Base-by-base conservation (phyloP, 2,888 invertebrate species). In the Clistopyga incitator region DNA sequence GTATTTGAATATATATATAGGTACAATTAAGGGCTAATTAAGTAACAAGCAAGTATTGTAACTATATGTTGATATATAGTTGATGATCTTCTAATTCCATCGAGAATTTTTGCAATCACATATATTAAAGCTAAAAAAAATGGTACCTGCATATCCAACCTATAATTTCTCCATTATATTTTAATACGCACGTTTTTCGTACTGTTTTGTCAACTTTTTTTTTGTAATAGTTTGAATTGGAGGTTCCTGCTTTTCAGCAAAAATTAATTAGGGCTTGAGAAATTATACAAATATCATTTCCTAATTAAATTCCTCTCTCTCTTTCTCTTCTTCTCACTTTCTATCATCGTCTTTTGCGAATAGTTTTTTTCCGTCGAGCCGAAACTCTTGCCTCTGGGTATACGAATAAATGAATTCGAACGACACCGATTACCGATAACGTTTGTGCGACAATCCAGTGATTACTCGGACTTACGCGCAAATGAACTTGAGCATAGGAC, bases 401-500 rank as follows among this genome's bases (percentile, higher is more conserved):
- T 10, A 6, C 15, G 6, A n/a, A n/a, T 61, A 6, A 25, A 25
- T 45, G n/a, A 25, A 59, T 59, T 23, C 18, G 3, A 23, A 42
- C 15, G 72, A 45, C 3, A 56, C 72, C 23, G 0, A 59, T 45
- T 59, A 45, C 29, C 59, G 45, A 25, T 56, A 23, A 20, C 34
- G 38, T 18, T n/a, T 18, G 25, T 67, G n/a, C 10, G 52, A 11
- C 15, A 13, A 52, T 52, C 29, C 2, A 1, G 8, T 38, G 59
- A 4, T 47, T n/a, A 54, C 10, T 38, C 4, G 20, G 10, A 20
- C 54, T 15, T 50, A 23, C 18, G 47, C 23, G 38, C 23, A 25
- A 45, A 50, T 38, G 42, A 45, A 29, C 20, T 54, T 38, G 6
- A 75, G 52, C 38, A 61, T 52, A 50, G 52, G 67, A 20, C 25